Conservation (phyloP, 2,888 invertebrate genomes). For the Ormyrus rosae region DNA sequence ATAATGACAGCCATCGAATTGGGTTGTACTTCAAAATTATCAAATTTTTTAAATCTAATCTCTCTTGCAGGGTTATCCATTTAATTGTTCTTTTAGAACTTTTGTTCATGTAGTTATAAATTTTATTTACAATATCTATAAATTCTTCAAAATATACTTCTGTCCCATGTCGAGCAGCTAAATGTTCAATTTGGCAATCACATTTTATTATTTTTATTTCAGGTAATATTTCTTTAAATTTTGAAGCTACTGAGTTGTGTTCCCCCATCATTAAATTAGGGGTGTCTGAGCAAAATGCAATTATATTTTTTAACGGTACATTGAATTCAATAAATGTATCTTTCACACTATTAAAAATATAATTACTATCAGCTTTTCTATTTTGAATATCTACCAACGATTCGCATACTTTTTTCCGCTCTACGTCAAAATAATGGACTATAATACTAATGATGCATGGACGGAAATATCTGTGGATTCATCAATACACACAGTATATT, state of each 20-base stretch:
- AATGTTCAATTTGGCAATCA: neutral
- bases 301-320: neutral
- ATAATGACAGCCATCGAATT: slow-evolving; percentile 1
- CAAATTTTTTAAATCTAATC: neutral
- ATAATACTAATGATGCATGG: neutral
- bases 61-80: neutral
- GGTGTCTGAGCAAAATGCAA: neutral
- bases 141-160: neutral
- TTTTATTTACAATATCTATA: neutral
- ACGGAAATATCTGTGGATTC: slow-evolving; percentile 13
- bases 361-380: neutral
- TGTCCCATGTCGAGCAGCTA: neutral
- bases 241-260: neutral
- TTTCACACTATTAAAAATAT: neutral
- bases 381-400: neutral
- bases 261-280: neutral
- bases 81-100: neutral
- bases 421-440: neutral
- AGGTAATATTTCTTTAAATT: neutral
- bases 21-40: neutral
- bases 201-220: slow-evolving; percentile 4
- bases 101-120: neutral
- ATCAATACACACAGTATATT: slow-evolving; percentile 6
- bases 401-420: neutral
- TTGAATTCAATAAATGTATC: neutral